phyloP scores from a whole-genome alignment of 2,888 invertebrate genomes.

The Xanthia icteritia region DNA sequence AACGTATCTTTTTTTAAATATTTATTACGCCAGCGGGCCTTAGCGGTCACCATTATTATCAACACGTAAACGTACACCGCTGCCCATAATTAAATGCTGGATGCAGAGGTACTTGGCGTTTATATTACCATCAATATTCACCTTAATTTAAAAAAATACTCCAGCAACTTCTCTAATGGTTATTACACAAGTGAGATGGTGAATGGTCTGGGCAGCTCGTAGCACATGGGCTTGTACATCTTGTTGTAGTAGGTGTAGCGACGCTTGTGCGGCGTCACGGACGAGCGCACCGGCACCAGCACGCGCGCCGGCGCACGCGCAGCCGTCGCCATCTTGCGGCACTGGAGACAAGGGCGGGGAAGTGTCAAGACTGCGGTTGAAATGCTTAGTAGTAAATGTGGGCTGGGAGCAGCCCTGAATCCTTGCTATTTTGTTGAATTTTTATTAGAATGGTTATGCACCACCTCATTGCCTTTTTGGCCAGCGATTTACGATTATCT shows the following conservation, averaged over 20 bases:
- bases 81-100: background rate
- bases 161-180: background rate
- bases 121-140: no score
- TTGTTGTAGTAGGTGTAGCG: conserved; percentile 89
- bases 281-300: conserved; percentile 78
- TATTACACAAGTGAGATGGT: conserved; percentile 82
- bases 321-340: conserved; percentile 65
- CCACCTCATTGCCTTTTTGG: background rate
- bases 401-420: background rate
- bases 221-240: conserved; percentile 85
- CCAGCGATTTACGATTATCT: no score
- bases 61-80: background rate
- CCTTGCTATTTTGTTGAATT: background rate
- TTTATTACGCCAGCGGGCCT: no score
- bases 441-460: background rate
- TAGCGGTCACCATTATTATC: no score
- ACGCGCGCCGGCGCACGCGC: conserved; percentile 46
- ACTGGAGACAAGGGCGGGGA: conserved; percentile 64
- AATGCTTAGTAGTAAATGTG: background rate
- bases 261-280: conserved; percentile 83
- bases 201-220: conserved; percentile 82
- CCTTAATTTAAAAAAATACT: background rate
- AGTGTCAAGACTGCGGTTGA: background rate
- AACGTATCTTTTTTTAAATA: no score
- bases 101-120: background rate